A percentile compares a stretch with the other conserved stretches of the same genome.
These are phyloP conservation scores for Arizona elegans DNA, from an alignment of 2,113 vertebrate genomes.

Conservation along the genomic window DNA sequence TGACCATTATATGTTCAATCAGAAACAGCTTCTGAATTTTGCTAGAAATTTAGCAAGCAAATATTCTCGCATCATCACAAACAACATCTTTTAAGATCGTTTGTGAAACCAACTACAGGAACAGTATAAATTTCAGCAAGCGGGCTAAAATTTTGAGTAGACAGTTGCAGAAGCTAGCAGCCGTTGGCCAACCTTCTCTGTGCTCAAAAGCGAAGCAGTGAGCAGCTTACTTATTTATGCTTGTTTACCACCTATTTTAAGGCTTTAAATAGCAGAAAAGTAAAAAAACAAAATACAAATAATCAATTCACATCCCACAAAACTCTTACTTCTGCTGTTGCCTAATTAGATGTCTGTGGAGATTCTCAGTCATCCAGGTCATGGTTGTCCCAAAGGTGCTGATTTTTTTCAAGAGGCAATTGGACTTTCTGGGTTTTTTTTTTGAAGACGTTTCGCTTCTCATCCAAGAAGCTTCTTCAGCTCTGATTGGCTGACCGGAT, in stretches of 20 bases:
- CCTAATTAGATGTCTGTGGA: not conserved
- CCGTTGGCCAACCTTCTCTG: not conserved
- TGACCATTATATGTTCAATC: not conserved
- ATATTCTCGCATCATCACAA: not conserved
- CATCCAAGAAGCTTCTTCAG: no score
- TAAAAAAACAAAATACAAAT: not conserved
- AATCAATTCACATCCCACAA: not conserved
- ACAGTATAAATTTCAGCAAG: not conserved
- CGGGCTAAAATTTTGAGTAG: not conserved
- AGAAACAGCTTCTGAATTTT: not conserved
- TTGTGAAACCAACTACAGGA: rapidly evolving
- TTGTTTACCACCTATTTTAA: not conserved
- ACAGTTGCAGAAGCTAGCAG: not conserved
- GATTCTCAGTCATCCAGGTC: no score
- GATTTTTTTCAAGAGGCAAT: no score
- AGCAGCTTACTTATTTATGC: not conserved
- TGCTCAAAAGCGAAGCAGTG: not conserved
- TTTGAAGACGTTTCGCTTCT: no score
- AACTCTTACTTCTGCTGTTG: not conserved
- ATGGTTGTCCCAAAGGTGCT: no score
- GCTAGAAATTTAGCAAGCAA: not conserved
- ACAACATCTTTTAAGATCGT: rapidly evolving
- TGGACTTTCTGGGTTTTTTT: no score
- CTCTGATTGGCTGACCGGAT: no score
- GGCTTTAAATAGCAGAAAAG: not conserved